A percentile compares a stretch with the other conserved stretches of the same genome.
Conservation (phyloP, 2,113 vertebrate species). For the Arizona elegans region DNA sequence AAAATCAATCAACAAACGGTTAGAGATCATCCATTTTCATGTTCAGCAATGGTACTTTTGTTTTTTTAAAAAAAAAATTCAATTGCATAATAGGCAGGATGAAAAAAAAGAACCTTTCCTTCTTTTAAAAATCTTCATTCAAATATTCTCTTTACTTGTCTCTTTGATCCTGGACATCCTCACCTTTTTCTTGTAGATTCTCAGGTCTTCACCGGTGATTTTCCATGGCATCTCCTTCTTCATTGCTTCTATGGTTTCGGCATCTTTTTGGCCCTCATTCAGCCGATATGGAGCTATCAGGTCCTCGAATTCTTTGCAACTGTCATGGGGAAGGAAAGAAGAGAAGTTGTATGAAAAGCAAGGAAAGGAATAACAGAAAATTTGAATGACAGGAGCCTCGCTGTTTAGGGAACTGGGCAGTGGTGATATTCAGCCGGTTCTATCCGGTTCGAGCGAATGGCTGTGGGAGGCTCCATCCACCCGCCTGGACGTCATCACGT, state of each 20-base stretch:
- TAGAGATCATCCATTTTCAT: too few relatives aligned
- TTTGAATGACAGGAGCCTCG: neutral
- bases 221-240: slow-evolving; percentile 56
- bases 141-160: too few relatives aligned
- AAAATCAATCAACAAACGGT: neutral
- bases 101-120: neutral
- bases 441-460: too few relatives aligned
- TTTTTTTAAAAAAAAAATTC: too few relatives aligned
- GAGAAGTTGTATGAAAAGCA: neutral
- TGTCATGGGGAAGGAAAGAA: slow-evolving; percentile 24
- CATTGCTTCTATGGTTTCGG: slow-evolving; percentile 25
- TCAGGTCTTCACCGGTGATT: slow-evolving; percentile 68
- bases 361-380: too few relatives aligned
- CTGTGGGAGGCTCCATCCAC: too few relatives aligned
- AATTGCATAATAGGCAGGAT: too few relatives aligned
- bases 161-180: neutral
- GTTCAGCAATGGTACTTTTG: too few relatives aligned
- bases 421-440: too few relatives aligned
- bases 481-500: too few relatives aligned
- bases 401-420: neutral
- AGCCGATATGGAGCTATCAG: slow-evolving; percentile 66
- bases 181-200: slow-evolving; percentile 67
- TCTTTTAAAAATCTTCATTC: neutral
- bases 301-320: slow-evolving; percentile 69
- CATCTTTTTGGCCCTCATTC: slow-evolving; percentile 59